These are phyloP conservation scores for Malurus cyaneus DNA, from an alignment of 2,113 vertebrate genomes.

Conservation along the genomic window DNA sequence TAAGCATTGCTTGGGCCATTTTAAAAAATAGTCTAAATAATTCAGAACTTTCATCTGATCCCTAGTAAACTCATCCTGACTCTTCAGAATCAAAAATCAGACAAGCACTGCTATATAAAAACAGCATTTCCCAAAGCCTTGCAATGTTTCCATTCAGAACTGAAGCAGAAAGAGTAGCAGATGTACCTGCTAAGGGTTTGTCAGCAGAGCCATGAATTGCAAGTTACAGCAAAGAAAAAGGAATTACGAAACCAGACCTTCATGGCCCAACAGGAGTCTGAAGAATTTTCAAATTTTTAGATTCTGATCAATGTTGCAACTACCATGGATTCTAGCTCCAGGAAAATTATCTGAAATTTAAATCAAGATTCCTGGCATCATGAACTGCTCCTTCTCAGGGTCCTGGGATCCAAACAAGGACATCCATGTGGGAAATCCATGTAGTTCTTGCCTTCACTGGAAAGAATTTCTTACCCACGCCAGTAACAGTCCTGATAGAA, in stretches of 20 bases:
- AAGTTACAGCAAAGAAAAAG: not conserved
- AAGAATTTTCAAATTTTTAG: not conserved
- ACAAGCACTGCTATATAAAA: not conserved
- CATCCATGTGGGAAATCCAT: not conserved
- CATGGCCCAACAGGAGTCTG: not conserved
- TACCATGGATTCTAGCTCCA: not conserved
- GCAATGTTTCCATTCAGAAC: not conserved
- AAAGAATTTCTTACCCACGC: not conserved
- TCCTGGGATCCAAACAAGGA: not conserved
- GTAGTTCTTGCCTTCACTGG: not conserved
- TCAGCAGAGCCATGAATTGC: not conserved
- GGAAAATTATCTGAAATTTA: not conserved
- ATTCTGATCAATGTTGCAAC: not conserved
- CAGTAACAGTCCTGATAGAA: not conserved
- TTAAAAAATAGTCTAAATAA: not conserved
- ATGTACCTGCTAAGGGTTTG: not conserved
- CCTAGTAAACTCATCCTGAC: not conserved
- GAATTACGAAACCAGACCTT: not conserved
- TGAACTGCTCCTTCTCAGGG: not conserved
- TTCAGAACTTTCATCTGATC: not conserved
- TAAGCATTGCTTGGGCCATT: accelerated
- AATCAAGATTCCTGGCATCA: not conserved
- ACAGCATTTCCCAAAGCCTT: not conserved
- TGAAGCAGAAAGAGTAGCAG: not conserved
- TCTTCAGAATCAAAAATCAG: not conserved